phyloP scores from a whole-genome alignment of 2,888 invertebrate genomes.

The Seira sanloemensis region DNA sequence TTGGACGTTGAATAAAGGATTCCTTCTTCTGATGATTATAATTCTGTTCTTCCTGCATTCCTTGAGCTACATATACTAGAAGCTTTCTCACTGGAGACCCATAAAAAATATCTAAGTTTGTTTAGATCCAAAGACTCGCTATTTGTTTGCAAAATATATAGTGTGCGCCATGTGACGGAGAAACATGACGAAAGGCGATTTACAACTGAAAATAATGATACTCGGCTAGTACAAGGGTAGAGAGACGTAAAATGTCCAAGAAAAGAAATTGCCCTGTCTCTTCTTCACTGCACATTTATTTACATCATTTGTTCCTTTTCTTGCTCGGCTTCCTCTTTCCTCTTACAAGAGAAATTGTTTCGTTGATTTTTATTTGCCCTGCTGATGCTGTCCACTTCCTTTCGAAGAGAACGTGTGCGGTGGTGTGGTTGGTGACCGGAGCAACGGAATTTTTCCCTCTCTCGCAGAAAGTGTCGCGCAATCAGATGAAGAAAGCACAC shows the following conservation, averaged over 20 bases:
- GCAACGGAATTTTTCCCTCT: background rate
- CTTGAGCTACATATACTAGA: conserved; percentile 33
- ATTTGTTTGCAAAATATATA: conserved; percentile 7
- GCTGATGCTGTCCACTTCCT: background rate
- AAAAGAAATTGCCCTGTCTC: conserved; percentile 27
- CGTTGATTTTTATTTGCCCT: conserved; percentile 18
- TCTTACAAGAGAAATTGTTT: conserved; percentile 16
- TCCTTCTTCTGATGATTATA: conserved; percentile 13
- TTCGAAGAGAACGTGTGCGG: background rate
- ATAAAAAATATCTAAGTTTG: conserved; percentile 39
- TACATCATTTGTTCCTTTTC: conserved; percentile 44
- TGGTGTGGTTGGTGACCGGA: background rate
- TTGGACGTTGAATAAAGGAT: no score
- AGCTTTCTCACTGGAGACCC: conserved; percentile 39
- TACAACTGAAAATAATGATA: conserved; percentile 27
- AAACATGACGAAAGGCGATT: conserved; percentile 38
- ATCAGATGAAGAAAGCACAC: conserved; percentile 43
- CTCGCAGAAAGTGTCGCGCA: conserved; percentile 23
- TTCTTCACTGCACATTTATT: conserved; percentile 47
- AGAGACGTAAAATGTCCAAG: conserved; percentile 29
- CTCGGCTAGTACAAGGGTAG: background rate
- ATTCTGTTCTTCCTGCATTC: conserved; percentile 10
- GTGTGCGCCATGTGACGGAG: background rate
- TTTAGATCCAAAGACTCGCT: background rate
- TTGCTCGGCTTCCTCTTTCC: background rate